Evolutionary conservation across 2,888 invertebrate species (phyloP).

Genomic region (Andrena hattorfiana): DNA sequence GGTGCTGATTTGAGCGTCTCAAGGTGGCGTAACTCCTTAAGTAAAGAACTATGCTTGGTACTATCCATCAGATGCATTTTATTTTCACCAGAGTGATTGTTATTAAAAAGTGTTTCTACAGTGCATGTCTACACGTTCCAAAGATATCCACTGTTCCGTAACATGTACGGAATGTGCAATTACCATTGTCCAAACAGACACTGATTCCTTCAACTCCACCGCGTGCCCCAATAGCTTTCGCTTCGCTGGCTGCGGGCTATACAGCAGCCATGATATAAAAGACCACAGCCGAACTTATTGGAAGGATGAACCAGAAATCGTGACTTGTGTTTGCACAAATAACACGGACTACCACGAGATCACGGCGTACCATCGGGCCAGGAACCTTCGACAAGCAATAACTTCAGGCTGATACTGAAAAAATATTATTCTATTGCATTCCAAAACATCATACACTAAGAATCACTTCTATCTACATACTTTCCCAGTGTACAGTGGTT

Average conservation of each 20-base stretch:
- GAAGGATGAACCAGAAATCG: conserved; percentile 55
- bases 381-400: conserved; percentile 1
- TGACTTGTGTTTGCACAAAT: conserved; percentile 42
- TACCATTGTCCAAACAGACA: conserved; percentile 65
- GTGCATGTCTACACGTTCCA: neutral
- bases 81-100: neutral
- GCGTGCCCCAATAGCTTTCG: conserved; percentile 69
- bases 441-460: neutral
- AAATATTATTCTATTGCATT: conserved; percentile 8
- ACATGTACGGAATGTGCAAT: conserved; percentile 40
- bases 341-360: conserved; percentile 22
- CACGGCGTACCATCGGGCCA: conserved; percentile 14
- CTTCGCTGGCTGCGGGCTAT: conserved; percentile 59
- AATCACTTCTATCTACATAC: neutral
- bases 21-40: no score
- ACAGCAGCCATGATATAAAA: conserved; percentile 41
- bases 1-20: no score
- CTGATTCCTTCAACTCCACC: conserved; percentile 74
- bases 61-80: neutral
- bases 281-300: conserved; percentile 48
- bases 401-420: conserved; percentile 7
- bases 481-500: no score
- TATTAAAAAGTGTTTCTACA: neutral
- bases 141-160: conserved; percentile 7
- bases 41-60: no score